These are phyloP conservation scores for Eclectus roratus DNA, from an alignment of 2,113 vertebrate genomes.

Conservation along the genomic window DNA sequence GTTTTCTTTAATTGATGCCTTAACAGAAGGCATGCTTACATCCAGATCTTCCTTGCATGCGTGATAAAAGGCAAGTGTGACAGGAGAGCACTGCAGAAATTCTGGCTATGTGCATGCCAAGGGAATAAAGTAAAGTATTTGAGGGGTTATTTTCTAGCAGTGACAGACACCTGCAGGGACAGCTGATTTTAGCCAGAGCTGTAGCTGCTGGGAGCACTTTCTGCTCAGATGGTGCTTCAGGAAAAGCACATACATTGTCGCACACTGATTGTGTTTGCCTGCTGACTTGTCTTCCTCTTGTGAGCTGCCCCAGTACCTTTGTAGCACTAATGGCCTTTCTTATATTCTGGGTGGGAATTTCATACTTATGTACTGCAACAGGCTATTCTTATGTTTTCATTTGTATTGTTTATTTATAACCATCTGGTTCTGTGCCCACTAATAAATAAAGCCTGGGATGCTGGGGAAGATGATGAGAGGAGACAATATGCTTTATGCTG, in stretches of 20 bases:
- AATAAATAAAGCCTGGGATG: not conserved
- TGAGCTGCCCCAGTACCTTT: not conserved
- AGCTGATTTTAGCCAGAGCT: not conserved
- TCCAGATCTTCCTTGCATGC: rapidly evolving
- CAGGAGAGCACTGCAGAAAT: not conserved
- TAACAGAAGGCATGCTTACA: not conserved
- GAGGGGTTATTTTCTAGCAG: not conserved
- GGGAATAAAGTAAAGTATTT: not conserved
- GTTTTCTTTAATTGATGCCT: not conserved
- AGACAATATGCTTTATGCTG: not conserved
- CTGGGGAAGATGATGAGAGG: not conserved
- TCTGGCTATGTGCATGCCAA: not conserved
- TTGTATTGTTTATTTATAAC: not conserved
- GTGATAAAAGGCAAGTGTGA: not conserved
- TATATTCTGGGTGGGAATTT: conserved; percentile 13
- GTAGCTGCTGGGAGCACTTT: not conserved
- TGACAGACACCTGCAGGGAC: not conserved
- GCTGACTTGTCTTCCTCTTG: not conserved
- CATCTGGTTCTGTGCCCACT: conserved; percentile 8
- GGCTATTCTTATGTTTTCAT: not conserved
- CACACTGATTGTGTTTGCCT: not conserved
- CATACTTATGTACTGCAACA: not conserved
- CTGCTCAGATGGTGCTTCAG: not conserved
- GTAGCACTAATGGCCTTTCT: not conserved
- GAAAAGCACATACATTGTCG: rapidly evolving